Evolutionary conservation across 2,113 vertebrate genomes (phyloP).

Genomic region (Eretmochelys imbricata): DNA sequence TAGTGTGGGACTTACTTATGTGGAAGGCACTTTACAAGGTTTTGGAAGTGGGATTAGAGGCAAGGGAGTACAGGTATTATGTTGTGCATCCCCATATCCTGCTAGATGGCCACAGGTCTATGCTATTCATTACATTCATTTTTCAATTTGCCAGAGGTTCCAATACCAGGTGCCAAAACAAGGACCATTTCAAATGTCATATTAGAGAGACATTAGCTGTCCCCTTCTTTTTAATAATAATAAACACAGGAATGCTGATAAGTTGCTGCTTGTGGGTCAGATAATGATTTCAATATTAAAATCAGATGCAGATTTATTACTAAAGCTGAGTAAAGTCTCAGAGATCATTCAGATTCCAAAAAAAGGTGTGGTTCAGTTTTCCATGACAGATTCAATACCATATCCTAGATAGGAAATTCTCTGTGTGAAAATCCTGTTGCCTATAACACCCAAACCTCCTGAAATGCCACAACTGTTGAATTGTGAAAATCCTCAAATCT

Average conservation of each 20-base stretch:
- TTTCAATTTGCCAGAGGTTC: background rate
- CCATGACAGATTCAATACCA: background rate
- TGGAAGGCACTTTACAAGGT: background rate
- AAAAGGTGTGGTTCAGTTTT: background rate
- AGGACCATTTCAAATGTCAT: background rate
- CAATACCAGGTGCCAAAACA: background rate
- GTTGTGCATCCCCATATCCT: background rate
- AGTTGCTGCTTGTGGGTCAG: background rate
- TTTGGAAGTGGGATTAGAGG: background rate
- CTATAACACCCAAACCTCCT: background rate
- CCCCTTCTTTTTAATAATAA: background rate
- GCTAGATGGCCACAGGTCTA: background rate
- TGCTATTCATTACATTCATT: background rate
- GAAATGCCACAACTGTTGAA: background rate
- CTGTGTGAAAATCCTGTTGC: fast-evolving
- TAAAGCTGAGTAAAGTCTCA: background rate
- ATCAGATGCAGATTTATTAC: background rate
- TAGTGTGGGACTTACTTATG: background rate
- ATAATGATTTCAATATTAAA: background rate
- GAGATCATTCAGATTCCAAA: background rate
- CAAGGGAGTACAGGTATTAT: background rate
- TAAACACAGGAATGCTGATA: background rate
- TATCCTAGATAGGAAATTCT: background rate
- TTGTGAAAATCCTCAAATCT: background rate
- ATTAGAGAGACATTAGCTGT: background rate